Evolutionary conservation across 1,140 invertebrate species (phyloP), one percentile per base, ranked within the genome.

Genomic region (Neotoxoptera formosana): DNA sequence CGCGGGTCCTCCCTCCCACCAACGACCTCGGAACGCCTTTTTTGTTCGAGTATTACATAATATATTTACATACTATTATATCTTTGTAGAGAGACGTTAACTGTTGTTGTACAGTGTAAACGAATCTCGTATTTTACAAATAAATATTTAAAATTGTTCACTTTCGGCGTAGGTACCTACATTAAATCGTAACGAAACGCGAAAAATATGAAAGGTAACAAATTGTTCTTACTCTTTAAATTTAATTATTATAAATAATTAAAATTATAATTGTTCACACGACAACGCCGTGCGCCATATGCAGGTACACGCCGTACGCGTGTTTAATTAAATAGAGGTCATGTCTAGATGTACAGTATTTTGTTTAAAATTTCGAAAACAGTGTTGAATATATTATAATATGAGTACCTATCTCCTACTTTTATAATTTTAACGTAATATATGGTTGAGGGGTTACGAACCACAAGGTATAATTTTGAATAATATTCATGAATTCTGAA

Each of bases 271-370:
- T 67, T 67, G 30, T 67, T 17, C 25, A n/a, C 4, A 14, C 51
- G 2, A n/a, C 60, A n/a, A n/a, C 30, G n/a, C 17, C 30, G 11
- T n/a, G 30, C 30, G n/a, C 1, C 30, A 30, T 76, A 30, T n/a
- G 6, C 2, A 11, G 3, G 8, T 30, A n/a, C 14, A 67, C n/a
- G n/a, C 30, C 6, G 1, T n/a, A n/a, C 17, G n/a, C 7, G n/a
- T 76, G n/a, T 76, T 76, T 76, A 76, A 76, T 76, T 76, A n/a
- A 76, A 76, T n/a, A n/a, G 60, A 76, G 60, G 60, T 76, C 60
- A 34, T 76, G 30, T 34, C n/a, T 76, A 76, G 60, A 76, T 76
- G 1, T 23, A 76, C 6, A 34, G 7, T n/a, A 67, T 67, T 67
- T n/a, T 67, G 30, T 76, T 76, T 76, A n/a, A n/a, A n/a, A 76